Base-by-base conservation (phyloP, 1,140 invertebrate species). In the Ceratina calcarata region DNA sequence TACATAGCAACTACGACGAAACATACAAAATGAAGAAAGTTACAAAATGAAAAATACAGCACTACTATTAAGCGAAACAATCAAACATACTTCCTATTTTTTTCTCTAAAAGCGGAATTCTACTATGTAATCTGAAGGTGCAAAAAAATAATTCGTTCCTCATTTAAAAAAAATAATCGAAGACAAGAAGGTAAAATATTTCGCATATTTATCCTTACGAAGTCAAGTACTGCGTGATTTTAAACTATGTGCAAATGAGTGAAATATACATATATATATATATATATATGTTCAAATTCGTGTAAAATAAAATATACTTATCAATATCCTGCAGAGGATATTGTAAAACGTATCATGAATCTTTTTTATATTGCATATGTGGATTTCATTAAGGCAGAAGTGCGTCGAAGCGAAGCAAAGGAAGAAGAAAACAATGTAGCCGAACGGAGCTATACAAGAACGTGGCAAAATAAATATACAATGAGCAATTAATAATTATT, bases 351-450 rank as follows among this genome's bases (percentile, higher is more conserved):
- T 55, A 55, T 55, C 53, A 55, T 55, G 15, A 55, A 55, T 55
- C 53, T 55, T 45, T n/a, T 24, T 22, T 49, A 3, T 45, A 4
- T 67, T 67, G 37, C n/a, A 64, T 22, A 49, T 49, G 20, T 51
- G n/a, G 37, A 45, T 45, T 45, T 67, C 20, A 10, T 67, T 49
- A 67, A 67, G 22, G 18, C 15, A 51, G 7, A 51, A 49, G 65
- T 67, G 65, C 45, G n/a, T 67, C 15, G 15, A 67, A 67, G 66
- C 45, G 15, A 67, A 67, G 66, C 66, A 22, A 51, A 51, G 20
- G 45, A 24, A 67, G 51, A 51, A 67, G 16, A 67, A 66, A 66
- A 66, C 32, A 45, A 45, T 10, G 20, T 60, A 51, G 22, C 13
- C 8, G 20, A 12, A 22, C 45, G 66, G 20, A 18, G n/a, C 45